Conservation (phyloP, 2,113 vertebrate genomes). For the Progne subis region DNA sequence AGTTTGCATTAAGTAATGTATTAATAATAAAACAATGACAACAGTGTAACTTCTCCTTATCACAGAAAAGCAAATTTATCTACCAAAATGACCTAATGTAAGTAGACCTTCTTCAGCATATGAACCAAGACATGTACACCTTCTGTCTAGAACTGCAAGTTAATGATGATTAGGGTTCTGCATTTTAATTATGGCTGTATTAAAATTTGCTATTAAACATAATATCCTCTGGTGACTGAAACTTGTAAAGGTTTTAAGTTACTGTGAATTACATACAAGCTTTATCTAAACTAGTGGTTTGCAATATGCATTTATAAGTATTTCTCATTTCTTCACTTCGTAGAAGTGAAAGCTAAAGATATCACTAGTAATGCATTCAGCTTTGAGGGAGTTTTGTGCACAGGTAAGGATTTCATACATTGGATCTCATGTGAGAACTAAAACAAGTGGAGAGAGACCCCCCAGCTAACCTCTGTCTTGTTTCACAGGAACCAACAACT, state of each 20-base stretch:
- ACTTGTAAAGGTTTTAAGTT: neutral
- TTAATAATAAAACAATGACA: neutral
- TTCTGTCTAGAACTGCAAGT: neutral
- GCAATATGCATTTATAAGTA: neutral
- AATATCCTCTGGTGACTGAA: neutral
- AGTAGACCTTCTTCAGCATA: neutral
- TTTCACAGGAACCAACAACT: neutral
- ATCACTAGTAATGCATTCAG: neutral
- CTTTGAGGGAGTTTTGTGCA: neutral
- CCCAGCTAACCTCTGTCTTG: rapidly evolving
- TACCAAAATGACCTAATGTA: neutral
- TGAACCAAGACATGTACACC: neutral
- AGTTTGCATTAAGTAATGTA: neutral
- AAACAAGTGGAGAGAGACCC: neutral
- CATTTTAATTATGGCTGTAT: neutral
- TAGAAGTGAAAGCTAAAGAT: neutral
- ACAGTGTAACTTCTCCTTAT: neutral
- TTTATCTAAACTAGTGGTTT: neutral
- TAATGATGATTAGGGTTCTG: neutral
- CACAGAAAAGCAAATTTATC: neutral
- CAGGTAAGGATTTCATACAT: neutral
- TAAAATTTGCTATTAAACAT: neutral
- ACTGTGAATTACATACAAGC: neutral
- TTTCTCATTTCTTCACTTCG: neutral
- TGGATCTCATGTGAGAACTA: neutral